phyloP scores from a whole-genome alignment of 1,140 invertebrate species.

The Antheraea mylitta region DNA sequence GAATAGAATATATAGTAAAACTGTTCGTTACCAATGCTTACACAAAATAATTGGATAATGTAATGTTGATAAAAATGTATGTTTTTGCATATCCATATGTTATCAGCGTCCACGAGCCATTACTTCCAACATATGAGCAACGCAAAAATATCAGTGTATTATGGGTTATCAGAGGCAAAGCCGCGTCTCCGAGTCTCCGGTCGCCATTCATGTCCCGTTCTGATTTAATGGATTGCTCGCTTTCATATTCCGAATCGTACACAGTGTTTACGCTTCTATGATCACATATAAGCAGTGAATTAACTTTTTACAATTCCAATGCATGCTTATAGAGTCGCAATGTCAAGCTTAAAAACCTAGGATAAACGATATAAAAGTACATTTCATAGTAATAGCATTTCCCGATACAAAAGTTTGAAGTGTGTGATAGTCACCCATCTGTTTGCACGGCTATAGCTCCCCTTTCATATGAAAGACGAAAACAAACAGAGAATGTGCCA shows the following conservation, averaged over 20 bases:
- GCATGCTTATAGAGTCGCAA: not conserved
- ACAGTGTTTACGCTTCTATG: conserved; percentile 60
- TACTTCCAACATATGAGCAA: conserved; percentile 78
- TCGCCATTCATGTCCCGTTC: conserved; percentile 52
- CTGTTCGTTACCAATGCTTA: too few species aligned
- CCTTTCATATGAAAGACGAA: conserved; percentile 77
- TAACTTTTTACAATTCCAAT: conserved; percentile 41
- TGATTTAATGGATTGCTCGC: conserved; percentile 73
- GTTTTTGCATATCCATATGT: conserved; percentile 41
- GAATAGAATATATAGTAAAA: too few species aligned
- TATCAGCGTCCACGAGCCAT: conserved; percentile 55
- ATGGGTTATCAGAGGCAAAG: conserved; percentile 74
- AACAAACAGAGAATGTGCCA: conserved; percentile 77
- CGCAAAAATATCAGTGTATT: conserved; percentile 78
- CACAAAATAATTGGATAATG: too few species aligned
- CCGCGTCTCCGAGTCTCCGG: conserved; percentile 57
- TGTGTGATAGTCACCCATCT: conserved; percentile 64
- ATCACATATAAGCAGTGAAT: conserved; percentile 47
- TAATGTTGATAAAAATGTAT: too few species aligned
- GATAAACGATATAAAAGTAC: conserved; percentile 35
- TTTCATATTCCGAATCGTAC: conserved; percentile 66
- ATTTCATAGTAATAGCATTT: conserved; percentile 55
- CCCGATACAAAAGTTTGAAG: conserved; percentile 51
- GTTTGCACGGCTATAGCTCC: conserved; percentile 70
- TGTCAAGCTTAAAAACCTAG: not conserved